phyloP scores from a whole-genome alignment of 2,113 vertebrate genomes.

The Lucifuga dentata region DNA sequence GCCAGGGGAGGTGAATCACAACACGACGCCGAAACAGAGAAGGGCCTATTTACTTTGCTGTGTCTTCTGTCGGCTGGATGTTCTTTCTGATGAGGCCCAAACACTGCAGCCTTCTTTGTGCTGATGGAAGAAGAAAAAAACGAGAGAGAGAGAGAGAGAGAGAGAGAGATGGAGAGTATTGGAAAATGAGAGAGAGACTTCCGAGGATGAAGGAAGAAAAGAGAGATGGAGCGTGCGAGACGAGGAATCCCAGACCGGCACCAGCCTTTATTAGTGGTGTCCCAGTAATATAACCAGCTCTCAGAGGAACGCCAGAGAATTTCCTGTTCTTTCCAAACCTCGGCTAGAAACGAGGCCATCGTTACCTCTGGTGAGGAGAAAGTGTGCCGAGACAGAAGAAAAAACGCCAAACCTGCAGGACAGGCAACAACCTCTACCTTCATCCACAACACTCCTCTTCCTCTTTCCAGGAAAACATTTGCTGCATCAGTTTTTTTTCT shows the following conservation, averaged over 20 bases:
- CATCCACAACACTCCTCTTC: background rate
- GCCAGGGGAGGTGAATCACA: constrained; percentile 48
- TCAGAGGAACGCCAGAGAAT: constrained; percentile 72
- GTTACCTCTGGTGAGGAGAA: constrained; percentile 63
- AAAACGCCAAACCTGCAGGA: constrained; percentile 49
- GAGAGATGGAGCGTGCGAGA: constrained; percentile 41
- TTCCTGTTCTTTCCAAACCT: constrained; percentile 72
- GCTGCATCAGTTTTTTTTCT: constrained; percentile 2
- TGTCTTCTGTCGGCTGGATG: constrained; percentile 27
- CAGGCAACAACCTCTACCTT: constrained; percentile 2
- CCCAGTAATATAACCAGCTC: constrained; percentile 74
- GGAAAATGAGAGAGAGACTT: too few species aligned
- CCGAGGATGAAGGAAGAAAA: constrained; percentile 28
- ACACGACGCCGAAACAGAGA: constrained; percentile 43
- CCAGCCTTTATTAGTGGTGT: constrained; percentile 75
- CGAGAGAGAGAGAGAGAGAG: constrained; percentile 14
- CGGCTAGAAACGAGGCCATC: constrained; percentile 68
- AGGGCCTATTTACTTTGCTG: constrained; percentile 51
- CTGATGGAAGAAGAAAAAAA: background rate
- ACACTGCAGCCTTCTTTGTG: constrained; percentile 13
- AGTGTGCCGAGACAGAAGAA: constrained; percentile 33
- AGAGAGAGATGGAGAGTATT: background rate
- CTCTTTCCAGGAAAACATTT: background rate
- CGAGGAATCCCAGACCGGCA: constrained; percentile 63
- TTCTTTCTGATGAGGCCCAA: constrained; percentile 29